These are phyloP conservation scores for Helicoverpa zea DNA, from an alignment of 1,140 invertebrate genomes.

Conservation along the genomic window DNA sequence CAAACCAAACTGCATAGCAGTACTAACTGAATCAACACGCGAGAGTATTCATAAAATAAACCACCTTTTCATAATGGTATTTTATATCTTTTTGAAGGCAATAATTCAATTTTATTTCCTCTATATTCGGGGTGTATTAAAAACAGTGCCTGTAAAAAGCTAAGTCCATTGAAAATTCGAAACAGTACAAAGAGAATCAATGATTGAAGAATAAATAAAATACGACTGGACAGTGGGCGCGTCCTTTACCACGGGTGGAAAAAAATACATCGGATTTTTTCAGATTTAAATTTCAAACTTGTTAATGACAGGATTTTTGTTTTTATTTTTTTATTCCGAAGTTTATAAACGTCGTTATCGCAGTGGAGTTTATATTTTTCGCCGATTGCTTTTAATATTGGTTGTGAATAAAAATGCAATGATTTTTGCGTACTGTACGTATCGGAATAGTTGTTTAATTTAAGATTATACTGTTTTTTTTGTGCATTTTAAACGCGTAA, in stretches of 20 bases:
- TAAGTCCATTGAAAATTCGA: slow-evolving; percentile 46
- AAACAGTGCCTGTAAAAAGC: slow-evolving; percentile 13
- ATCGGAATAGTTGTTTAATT: no score
- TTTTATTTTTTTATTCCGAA: neutral
- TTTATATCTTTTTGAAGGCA: neutral
- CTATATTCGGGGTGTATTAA: neutral
- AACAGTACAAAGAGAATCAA: slow-evolving; percentile 46
- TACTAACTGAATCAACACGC: neutral
- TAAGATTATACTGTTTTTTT: no score
- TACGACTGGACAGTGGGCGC: slow-evolving; percentile 17
- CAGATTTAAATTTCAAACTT: slow-evolving; percentile 29
- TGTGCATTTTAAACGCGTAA: no score
- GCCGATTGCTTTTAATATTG: slow-evolving; percentile 1
- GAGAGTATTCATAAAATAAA: neutral
- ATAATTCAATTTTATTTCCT: slow-evolving; percentile 21
- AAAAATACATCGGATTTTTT: slow-evolving; percentile 19
- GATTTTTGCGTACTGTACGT: neutral
- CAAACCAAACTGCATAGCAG: no score
- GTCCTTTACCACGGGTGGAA: slow-evolving; percentile 9
- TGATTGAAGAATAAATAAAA: slow-evolving; percentile 48
- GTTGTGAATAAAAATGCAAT: neutral
- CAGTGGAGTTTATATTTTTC: slow-evolving; percentile 1
- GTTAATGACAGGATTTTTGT: slow-evolving; percentile 42
- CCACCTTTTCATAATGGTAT: neutral
- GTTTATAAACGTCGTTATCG: neutral